These are phyloP conservation scores for Porites rus DNA, from an alignment of 92 coral and sea anemone species.

Conservation along the genomic window DNA sequence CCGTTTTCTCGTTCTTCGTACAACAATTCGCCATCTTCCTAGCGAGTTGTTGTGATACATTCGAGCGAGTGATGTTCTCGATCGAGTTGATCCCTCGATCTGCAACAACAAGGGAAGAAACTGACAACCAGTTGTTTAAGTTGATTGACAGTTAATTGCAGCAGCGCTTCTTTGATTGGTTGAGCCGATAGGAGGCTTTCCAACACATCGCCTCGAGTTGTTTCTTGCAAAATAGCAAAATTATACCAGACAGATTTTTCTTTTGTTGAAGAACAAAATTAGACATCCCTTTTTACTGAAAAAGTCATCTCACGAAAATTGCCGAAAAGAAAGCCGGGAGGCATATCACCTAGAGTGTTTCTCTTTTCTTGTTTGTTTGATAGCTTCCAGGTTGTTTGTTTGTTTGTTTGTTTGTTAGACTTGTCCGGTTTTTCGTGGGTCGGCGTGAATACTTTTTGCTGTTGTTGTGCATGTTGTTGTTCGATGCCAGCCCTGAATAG, in stretches of 20 bases:
- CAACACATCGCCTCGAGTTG: slow-evolving; percentile 32
- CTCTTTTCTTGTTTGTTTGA: slow-evolving; percentile 31
- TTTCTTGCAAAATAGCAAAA: slow-evolving; percentile 34
- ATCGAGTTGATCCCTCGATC: slow-evolving; percentile 35
- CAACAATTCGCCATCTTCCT: slow-evolving; percentile 90
- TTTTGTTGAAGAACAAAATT: slow-evolving; percentile 14
- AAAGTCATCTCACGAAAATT: slow-evolving; percentile 20
- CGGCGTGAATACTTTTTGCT: too few relatives aligned
- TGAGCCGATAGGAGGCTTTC: slow-evolving; percentile 19
- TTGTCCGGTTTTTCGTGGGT: too few relatives aligned
- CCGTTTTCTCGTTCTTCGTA: slow-evolving; percentile 87
- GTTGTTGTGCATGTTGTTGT: too few relatives aligned
- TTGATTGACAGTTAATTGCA: slow-evolving; percentile 94
- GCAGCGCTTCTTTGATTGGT: slow-evolving; percentile 48
- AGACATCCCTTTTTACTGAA: slow-evolving; percentile 27
- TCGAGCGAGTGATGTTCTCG: slow-evolving; percentile 3
- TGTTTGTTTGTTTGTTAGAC: slow-evolving; percentile 27
- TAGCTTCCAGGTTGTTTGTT: slow-evolving; percentile 14
- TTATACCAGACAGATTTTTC: slow-evolving; percentile 24
- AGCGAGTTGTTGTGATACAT: slow-evolving; percentile 29
- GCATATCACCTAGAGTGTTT: not conserved
- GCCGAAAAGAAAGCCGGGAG: not conserved
- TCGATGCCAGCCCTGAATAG: too few relatives aligned
- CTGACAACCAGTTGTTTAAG: slow-evolving; percentile 95
- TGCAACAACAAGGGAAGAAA: slow-evolving; percentile 57